Percentiles rank a stretch among this genome's conserved stretches.
Conservation (phyloP, 2,888 invertebrate genomes). For the Bursaphelenchus okinawaensis region DNA sequence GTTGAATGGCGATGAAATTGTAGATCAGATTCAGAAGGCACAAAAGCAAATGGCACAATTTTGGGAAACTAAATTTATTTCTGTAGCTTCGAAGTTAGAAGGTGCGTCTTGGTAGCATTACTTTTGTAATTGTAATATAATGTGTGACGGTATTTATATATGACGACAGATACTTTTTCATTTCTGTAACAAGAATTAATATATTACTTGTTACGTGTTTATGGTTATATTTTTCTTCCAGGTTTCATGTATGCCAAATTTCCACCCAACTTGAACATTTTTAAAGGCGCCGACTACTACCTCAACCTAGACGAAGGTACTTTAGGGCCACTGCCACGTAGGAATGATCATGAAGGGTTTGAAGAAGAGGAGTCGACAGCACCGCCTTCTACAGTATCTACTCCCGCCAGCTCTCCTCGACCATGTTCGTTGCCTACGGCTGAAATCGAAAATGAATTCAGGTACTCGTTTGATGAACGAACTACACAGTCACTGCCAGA, state of each 20-base stretch:
- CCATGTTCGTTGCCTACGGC: not conserved
- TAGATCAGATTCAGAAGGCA: not conserved
- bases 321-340: conserved; percentile 6
- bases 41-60: not conserved
- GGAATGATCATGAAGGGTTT: not conserved
- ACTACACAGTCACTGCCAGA: not conserved
- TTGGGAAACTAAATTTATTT: conserved; percentile 6
- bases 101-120: not conserved
- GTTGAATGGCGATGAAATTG: not conserved
- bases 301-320: conserved; percentile 29
- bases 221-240: conserved; percentile 22
- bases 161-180: too few relatives aligned
- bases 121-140: not conserved
- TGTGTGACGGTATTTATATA: too few relatives aligned
- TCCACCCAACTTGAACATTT: conserved; percentile 36
- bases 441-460: not conserved
- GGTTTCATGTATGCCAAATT: conserved; percentile 27
- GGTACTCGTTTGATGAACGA: not conserved
- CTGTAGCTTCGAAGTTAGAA: conserved; percentile 2
- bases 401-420: not conserved
- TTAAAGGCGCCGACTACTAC: conserved; percentile 43
- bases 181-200: too few relatives aligned
- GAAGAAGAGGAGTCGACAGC: not conserved
- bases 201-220: conserved; percentile 29
- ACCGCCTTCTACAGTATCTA: not conserved